Evolutionary conservation across 2,888 invertebrate genomes (phyloP), one percentile per base, ranked within the genome.

Genomic region (Ornithoptera alexandrae): DNA sequence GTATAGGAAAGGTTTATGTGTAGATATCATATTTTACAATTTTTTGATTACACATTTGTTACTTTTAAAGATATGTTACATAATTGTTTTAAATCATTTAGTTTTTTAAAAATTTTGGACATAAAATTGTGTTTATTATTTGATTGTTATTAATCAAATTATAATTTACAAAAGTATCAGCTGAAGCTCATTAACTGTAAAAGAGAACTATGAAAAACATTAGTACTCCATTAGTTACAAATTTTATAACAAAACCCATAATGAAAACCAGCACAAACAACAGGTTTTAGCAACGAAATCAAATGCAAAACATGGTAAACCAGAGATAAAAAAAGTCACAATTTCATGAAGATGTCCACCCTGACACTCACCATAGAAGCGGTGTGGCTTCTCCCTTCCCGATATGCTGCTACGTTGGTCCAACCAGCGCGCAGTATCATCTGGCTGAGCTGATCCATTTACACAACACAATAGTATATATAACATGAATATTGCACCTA

Each of bases 381-480:
- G 90, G 74, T 86, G 92, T 62, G 90, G 90, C 80, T 87, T 90
- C 81, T 89, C 89, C 72, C 84, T 83, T 66, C 81, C 81, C 59
- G 83, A 77, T 73, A 83, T 78, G 73, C 85, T 85, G 76, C 85
- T 89, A 76, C 86, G 87, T 76, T 91, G 90, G 76, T 90, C 89
- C 84, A 93, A 81, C 92, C 93, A 92, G 81, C 83, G 85, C 68
- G 91, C 92, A 30, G 93, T 92, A 77, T 92, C 93, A 76, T 93
- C 93, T 70, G 92, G 90, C 85, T 92, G 92, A 78, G 88, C 93
- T 93, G 93, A 90, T 83, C 91, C 92, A 77, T 90, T 92, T 78
- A 90, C 88, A 93, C 91, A 93, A 92, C 90, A 92, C 83, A 92
- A 92, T 78, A 92, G 91, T 90, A 92, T 90, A 92, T 92, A 92